These are phyloP conservation scores for Pongo abelii DNA, from an alignment of 2,113 vertebrate species.

Conservation along the genomic window DNA sequence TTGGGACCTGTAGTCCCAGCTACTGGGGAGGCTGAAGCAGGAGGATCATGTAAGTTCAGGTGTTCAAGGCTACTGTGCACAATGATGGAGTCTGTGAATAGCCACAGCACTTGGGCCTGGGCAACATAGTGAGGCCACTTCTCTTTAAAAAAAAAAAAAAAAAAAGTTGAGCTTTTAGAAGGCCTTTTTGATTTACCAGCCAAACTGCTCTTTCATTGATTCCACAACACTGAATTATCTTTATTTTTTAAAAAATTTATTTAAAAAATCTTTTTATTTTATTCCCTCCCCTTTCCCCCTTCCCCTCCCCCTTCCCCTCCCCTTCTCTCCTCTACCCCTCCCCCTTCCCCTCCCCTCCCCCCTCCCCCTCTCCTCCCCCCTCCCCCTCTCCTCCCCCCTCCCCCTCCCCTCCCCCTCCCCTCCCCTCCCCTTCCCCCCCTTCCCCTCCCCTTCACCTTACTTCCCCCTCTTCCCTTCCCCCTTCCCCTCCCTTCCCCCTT, in stretches of 20 bases:
- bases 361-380: too few species aligned
- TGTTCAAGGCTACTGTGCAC: too few species aligned
- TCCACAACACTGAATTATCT: not conserved
- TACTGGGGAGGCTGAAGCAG: not conserved
- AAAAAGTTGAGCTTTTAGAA: not conserved
- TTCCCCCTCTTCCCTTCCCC: too few species aligned
- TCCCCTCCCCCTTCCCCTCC: too few species aligned
- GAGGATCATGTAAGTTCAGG: not conserved
- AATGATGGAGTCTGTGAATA: not conserved
- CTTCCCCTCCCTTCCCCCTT: rapidly evolving
- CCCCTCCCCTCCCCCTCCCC: too few species aligned
- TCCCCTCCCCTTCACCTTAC: too few species aligned
- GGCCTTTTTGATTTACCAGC: not conserved
- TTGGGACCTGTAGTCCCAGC: not conserved
- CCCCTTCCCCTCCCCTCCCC: too few species aligned
- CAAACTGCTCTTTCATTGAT: not conserved
- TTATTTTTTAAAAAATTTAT: too few species aligned
- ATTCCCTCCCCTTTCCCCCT: too few species aligned
- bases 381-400: too few species aligned
- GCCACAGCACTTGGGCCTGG: not conserved
- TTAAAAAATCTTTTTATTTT: too few species aligned
- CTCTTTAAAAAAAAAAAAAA: not conserved
- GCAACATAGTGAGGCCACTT: not conserved
- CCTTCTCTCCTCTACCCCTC: too few species aligned
- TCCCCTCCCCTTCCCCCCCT: rapidly evolving